Conservation (phyloP, 53 echinoderm and acorn worm genomes). For the Echinometra lucunter region DNA sequence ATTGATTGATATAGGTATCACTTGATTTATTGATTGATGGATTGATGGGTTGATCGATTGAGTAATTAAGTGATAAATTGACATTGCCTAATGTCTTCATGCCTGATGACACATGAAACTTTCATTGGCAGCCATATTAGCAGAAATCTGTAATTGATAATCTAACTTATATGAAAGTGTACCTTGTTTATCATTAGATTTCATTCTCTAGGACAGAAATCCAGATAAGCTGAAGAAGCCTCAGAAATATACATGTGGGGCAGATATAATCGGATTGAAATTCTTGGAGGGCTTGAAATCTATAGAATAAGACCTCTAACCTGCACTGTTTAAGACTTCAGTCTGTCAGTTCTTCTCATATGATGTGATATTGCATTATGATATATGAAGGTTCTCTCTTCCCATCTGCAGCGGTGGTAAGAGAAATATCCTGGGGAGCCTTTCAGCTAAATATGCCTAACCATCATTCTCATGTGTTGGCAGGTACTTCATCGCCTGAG, state of each 20-base stretch:
- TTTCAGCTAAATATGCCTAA: constrained; percentile 47
- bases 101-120: not conserved
- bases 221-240: not conserved
- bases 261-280: not conserved
- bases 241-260: not conserved
- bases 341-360: not conserved
- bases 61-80: too few relatives aligned
- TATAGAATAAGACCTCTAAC: not conserved
- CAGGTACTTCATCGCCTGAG: not conserved
- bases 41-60: not conserved
- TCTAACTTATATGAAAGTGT: not conserved
- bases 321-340: not conserved
- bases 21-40: not conserved
- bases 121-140: not conserved
- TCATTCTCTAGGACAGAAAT: not conserved
- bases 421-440: constrained; percentile 35
- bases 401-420: constrained; percentile 19
- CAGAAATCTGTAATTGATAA: too few relatives aligned
- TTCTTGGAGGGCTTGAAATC: not conserved
- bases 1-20: too few relatives aligned
- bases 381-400: constrained; percentile 21
- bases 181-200: not conserved
- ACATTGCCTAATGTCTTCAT: too few relatives aligned
- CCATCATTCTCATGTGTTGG: not conserved
- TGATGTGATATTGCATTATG: not conserved